Evolutionary conservation across 2,888 invertebrate species (phyloP), one percentile per base, ranked within the genome.

Genomic region (Drosophila neoperkinsi): DNA sequence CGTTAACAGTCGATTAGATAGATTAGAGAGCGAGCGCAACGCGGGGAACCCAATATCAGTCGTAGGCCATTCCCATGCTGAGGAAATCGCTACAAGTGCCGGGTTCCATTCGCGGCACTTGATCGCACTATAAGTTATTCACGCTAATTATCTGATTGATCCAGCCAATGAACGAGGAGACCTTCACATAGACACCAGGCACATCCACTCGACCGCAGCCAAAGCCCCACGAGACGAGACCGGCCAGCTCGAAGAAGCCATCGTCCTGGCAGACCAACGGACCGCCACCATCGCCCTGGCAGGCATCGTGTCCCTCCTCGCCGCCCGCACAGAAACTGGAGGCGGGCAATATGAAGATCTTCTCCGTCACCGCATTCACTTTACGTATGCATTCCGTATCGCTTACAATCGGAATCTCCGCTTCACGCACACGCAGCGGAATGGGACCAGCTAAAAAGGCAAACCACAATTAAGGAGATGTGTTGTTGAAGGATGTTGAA

Each of bases 111-210:
- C 7, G 31, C 41, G n/a, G 36, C 21, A 28, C 21, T 49, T 61
- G 49, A 60, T 56, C 38, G 52, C 64, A 92, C 92, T 96, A 97
- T 93, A 97, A 95, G 94, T 98, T 98, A 94, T 98, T 98, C 87
- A 98, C 98, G 92, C 98, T 98, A 92, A 98, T 98, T 87, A 98
- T 98, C 94, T 98, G 98, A 94, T 98, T 98, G 92, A 99, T 98
- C 99, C 99, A 99, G 79, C 98, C 97, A 88, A 98, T 97, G 94
- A 98, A 99, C 51, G 98, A 96, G 5, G 98, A 98, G 13, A 99
- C 98, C 94, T 98, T 98, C 34, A 98, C 98, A 93, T 99, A 99
- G 74, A 99, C 98, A n/a, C 98, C 99, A 36, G 99, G 99, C 63
- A 98, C 98, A 93, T 98, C 97, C 74, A 96, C 95, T 51, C 98